Conservation (phyloP, 1,140 invertebrate genomes). For the Ceratosolen solmsi region DNA sequence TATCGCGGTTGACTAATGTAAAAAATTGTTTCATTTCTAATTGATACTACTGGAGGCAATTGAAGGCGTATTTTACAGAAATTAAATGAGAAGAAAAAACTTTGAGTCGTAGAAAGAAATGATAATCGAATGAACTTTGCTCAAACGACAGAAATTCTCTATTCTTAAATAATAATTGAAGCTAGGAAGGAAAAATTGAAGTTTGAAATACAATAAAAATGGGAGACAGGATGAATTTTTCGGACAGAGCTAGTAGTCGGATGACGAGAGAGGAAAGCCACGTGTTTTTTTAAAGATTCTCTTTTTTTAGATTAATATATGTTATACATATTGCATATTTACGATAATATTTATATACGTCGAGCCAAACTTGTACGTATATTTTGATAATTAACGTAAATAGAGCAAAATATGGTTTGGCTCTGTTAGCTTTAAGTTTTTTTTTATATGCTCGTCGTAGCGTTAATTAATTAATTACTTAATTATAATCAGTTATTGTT, state of each 20-base stretch:
- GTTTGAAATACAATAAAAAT: not conserved
- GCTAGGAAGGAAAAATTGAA: conserved; percentile 10
- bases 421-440: conserved; percentile 61
- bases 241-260: conserved; percentile 32
- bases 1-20: conserved; percentile 59
- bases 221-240: not conserved
- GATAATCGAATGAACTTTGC: conserved; percentile 54
- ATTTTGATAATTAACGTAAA: conserved; percentile 46
- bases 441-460: conserved; percentile 59
- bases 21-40: conserved; percentile 51
- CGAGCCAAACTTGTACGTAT: conserved; percentile 32
- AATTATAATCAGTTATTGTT: conserved; percentile 60
- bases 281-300: conserved; percentile 64
- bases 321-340: conserved; percentile 59
- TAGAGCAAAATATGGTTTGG: conserved; percentile 51
- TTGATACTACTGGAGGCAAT: conserved; percentile 63
- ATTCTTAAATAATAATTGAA: conserved; percentile 34
- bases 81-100: conserved; percentile 39
- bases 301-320: conserved; percentile 61
- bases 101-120: conserved; percentile 27
- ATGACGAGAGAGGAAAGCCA: conserved; percentile 56
- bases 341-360: conserved; percentile 57
- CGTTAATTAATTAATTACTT: conserved; percentile 59
- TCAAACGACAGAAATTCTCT: conserved; percentile 53
- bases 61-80: conserved; percentile 71